Evolutionary conservation across 2,113 vertebrate genomes (phyloP).

Genomic region (Myrmecobius fasciatus): DNA sequence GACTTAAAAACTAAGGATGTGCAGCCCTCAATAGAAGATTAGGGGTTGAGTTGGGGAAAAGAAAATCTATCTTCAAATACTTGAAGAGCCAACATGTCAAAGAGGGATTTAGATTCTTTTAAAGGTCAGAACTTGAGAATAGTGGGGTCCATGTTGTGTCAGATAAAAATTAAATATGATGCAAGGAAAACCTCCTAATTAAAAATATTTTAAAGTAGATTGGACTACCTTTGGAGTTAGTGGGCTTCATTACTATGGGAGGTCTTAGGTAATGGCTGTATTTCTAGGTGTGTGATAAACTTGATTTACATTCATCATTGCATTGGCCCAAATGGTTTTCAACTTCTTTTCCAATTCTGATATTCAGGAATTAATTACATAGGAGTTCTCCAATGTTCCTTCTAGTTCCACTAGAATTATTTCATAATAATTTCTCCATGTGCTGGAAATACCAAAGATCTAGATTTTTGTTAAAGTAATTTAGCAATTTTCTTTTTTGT

Average conservation of each 20-base stretch:
- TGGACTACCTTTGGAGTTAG: not conserved
- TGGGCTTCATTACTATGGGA: not conserved
- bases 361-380: not conserved
- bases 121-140: not conserved
- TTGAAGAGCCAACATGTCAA: not conserved
- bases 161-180: not conserved
- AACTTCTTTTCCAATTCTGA: not conserved
- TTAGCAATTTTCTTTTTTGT: conserved; percentile 12
- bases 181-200: not conserved
- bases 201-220: not conserved
- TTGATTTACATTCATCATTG: not conserved
- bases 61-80: not conserved
- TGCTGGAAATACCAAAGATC: not conserved
- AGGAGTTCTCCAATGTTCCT: not conserved
- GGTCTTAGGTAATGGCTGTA: not conserved
- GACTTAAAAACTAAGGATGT: not conserved
- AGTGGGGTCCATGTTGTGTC: not conserved
- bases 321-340: not conserved
- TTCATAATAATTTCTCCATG: not conserved
- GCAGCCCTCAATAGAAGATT: not conserved
- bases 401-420: not conserved
- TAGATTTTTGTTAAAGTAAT: not conserved
- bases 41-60: not conserved
- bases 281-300: not conserved
- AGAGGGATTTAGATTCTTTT: not conserved